Evolutionary conservation across 2,888 invertebrate genomes (phyloP).

Genomic region (Drosophila maculinotata): DNA sequence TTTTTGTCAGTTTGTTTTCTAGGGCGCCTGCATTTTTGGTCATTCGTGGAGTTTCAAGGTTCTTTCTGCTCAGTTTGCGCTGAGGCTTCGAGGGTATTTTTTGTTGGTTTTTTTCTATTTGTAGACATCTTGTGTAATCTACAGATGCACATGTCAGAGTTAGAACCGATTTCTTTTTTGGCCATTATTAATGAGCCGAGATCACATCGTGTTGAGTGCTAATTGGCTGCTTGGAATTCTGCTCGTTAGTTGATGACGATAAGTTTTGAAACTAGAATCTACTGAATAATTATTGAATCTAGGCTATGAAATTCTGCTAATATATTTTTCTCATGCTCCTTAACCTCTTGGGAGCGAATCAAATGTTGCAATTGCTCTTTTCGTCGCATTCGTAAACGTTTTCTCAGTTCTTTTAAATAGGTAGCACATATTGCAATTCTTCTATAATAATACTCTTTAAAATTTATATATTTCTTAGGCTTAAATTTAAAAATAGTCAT

Average conservation of each 20-base stretch:
- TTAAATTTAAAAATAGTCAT: too few relatives aligned
- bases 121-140: conserved; percentile 43
- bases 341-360: neutral
- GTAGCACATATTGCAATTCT: too few relatives aligned
- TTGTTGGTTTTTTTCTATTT: conserved; percentile 12
- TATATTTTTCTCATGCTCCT: neutral
- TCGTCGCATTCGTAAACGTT: too few relatives aligned
- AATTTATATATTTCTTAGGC: too few relatives aligned
- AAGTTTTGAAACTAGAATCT: neutral
- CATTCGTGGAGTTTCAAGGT: conserved; percentile 66
- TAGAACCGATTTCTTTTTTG: conserved; percentile 44
- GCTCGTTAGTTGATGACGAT: neutral
- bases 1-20: conserved; percentile 38
- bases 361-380: neutral
- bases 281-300: neutral
- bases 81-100: conserved; percentile 20
- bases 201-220: conserved; percentile 1
- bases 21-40: conserved; percentile 51
- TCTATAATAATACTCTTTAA: too few relatives aligned
- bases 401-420: too few relatives aligned
- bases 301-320: neutral
- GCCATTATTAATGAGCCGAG: conserved; percentile 48
- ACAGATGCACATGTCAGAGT: conserved; percentile 47
- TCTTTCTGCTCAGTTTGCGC: conserved; percentile 36
- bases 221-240: conserved; percentile 26